A percentile compares a stretch with the other conserved stretches of the same genome.
These are phyloP conservation scores for Nymphalis urticae DNA, from an alignment of 2,888 invertebrate species.

Conservation along the genomic window DNA sequence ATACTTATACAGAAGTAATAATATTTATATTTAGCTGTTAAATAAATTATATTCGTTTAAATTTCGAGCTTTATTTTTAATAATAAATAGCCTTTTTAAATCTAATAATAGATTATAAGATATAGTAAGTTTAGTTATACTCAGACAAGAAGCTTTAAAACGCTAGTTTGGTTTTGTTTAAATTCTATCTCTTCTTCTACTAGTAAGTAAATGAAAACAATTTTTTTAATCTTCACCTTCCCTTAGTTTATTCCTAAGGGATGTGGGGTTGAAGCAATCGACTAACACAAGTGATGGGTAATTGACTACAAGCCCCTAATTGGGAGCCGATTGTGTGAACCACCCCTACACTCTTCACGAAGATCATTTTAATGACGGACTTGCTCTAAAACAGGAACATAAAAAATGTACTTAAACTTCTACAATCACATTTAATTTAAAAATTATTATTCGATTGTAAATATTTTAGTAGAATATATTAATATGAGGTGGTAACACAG, in stretches of 20 bases:
- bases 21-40: too few relatives aligned
- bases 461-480: constrained; percentile 48
- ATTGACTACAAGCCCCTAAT: constrained; percentile 45
- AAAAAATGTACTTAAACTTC: constrained; percentile 48
- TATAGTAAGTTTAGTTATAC: too few relatives aligned
- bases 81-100: too few relatives aligned
- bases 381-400: constrained; percentile 22
- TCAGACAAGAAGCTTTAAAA: constrained; percentile 2
- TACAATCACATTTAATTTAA: constrained; percentile 28
- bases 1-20: too few relatives aligned
- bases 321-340: constrained; percentile 41
- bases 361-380: constrained; percentile 33
- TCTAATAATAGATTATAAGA: too few relatives aligned
- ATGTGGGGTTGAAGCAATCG: constrained; percentile 35
- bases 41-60: too few relatives aligned
- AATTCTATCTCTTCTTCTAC: neutral
- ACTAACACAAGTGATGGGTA: constrained; percentile 38
- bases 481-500: constrained; percentile 49
- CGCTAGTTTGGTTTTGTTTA: constrained; percentile 8
- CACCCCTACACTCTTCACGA: constrained; percentile 33
- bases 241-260: constrained; percentile 15
- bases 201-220: constrained; percentile 12
- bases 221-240: constrained; percentile 18
- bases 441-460: constrained; percentile 46
- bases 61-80: too few relatives aligned